Evolutionary conservation across 2,888 invertebrate genomes (phyloP).

Genomic region (Agrilus mali): DNA sequence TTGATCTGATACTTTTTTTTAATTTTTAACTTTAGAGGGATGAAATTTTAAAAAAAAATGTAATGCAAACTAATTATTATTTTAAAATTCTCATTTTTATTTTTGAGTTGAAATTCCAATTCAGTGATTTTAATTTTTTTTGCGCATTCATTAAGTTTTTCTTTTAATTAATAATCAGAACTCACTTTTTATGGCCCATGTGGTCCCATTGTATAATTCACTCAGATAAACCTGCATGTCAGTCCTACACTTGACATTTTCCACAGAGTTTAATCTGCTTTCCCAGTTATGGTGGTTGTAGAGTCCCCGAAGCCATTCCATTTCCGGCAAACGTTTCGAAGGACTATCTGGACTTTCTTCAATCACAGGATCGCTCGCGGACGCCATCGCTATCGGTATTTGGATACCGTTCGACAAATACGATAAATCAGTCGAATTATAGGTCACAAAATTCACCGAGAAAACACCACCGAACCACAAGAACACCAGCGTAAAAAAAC

Average conservation of each 20-base stretch:
- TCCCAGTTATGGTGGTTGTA: slow-evolving; percentile 53
- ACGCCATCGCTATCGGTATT: slow-evolving; percentile 23
- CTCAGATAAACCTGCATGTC: slow-evolving; percentile 45
- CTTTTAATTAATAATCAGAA: slow-evolving; percentile 19
- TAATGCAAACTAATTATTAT: no score
- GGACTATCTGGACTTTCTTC: slow-evolving; percentile 13
- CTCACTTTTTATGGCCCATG: slow-evolving; percentile 74
- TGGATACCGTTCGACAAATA: slow-evolving; percentile 32
- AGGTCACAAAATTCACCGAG: slow-evolving; percentile 17
- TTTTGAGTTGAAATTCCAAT: no score
- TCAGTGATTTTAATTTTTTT: no score
- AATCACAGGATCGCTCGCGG: slow-evolving; percentile 16
- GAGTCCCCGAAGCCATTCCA: slow-evolving; percentile 52
- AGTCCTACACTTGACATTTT: slow-evolving; percentile 33
- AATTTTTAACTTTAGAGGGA: no score
- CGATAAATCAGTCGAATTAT: slow-evolving; percentile 32
- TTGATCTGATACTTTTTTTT: no score
- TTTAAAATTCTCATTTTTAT: no score
- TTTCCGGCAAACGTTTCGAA: slow-evolving; percentile 30
- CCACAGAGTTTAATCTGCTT: slow-evolving; percentile 16
- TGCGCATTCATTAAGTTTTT: not conserved
- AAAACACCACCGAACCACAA: no score
- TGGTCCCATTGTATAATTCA: slow-evolving; percentile 44
- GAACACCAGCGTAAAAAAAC: no score
- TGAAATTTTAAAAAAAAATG: no score